A percentile compares a stretch with the other conserved stretches of the same genome.
Conservation (phyloP, 2,113 vertebrate species). For the Cacatua alba region DNA sequence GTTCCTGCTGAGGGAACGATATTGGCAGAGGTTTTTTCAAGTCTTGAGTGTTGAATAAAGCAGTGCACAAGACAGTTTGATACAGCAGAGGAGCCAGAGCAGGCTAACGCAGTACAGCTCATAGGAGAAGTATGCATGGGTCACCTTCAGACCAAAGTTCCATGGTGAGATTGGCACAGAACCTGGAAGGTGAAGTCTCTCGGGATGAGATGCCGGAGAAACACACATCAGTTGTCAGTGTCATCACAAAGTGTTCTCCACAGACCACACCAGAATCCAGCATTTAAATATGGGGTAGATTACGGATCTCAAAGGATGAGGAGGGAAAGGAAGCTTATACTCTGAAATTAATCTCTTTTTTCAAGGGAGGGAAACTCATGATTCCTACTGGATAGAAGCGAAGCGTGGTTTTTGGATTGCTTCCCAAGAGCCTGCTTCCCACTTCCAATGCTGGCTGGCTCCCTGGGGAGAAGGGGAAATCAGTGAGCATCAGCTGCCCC, state of each 20-base stretch:
- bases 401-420: rapidly evolving
- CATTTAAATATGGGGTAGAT: not conserved
- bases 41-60: not conserved
- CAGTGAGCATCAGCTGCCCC: not conserved
- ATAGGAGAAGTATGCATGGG: rapidly evolving
- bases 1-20: not conserved
- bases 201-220: not conserved
- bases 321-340: not conserved
- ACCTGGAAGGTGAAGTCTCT: not conserved
- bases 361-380: not conserved
- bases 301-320: rapidly evolving
- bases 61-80: not conserved
- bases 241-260: not conserved
- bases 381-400: not conserved
- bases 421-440: not conserved
- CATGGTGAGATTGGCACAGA: not conserved
- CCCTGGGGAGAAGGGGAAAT: not conserved
- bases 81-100: not conserved
- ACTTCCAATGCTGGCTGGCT: not conserved
- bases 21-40: not conserved
- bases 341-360: not conserved
- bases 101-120: not conserved
- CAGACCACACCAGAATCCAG: not conserved
- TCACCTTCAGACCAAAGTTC: not conserved
- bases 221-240: not conserved